Base-by-base conservation (phyloP, 2,797 vertebrate genomes). In the Florisuga fusca region DNA sequence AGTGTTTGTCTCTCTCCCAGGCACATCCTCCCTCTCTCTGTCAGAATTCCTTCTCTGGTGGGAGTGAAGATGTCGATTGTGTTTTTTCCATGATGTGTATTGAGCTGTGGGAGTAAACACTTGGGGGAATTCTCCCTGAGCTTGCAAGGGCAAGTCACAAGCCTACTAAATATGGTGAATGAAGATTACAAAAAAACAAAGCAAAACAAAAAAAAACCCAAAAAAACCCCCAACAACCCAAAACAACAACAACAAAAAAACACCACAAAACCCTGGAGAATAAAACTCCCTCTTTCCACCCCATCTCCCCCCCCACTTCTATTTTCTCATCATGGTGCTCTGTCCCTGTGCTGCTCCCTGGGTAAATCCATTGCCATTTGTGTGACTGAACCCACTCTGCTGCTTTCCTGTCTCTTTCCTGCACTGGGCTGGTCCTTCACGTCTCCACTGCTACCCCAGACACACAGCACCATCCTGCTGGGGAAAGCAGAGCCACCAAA, bases 41-140 rank as follows among this genome's bases (percentile, higher is more conserved):
- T 62, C 53, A 53, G 95, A 97, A 98, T 98, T 97, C 97, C 96
- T 97, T 55, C 78, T 94, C 86, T 96, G 94, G 98, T 98, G 98
- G 98, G 98, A 98, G 98, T 97, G 93, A 95, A 96, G 96, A 74
- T 97, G 95, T 95, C 89, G 75, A 94, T 91, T 97, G 97, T 96
- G 67, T 97, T 97, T 97, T 97, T 97, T 97, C 97, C 97, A 54
- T 94, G 96, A 97, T 96, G 97, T 97, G 97, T 96, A 90, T 96
- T 96, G 97, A 97, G 89, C 80, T 93, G 97, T 95, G 96, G 97
- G 97, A 97, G 97, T 96, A 94, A 97, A 88, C 93, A 95, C 96
- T 91, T 95, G 87, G 96, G 96, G 96, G 91, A 97, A 97, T 98
- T 97, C 97, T 97, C 96, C 97, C 63, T 94, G 81, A 96, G 92